Conservation (phyloP, 2,113 vertebrate species). For the Myocastor coypus region DNA sequence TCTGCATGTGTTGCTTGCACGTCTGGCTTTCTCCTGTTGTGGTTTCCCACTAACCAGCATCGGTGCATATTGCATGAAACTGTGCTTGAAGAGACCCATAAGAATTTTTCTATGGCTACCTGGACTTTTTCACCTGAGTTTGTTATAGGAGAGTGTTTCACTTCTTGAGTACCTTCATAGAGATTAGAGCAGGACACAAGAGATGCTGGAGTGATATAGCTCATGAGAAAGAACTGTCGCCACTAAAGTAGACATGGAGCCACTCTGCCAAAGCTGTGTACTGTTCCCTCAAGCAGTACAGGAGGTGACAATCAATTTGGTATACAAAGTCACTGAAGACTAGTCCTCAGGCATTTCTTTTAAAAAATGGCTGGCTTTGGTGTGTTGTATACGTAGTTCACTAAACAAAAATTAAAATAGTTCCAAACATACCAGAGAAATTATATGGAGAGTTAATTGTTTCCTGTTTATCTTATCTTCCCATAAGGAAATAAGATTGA, state of each 20-base stretch:
- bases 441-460: not conserved
- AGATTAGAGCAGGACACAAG: not conserved
- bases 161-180: not conserved
- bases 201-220: no score
- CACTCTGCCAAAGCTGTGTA: no score
- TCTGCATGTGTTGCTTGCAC: not conserved
- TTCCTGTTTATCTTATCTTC: not conserved
- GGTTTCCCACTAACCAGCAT: not conserved
- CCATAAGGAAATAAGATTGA: not conserved
- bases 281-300: not conserved
- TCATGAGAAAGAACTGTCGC: not conserved
- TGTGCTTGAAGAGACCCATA: not conserved
- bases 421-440: not conserved
- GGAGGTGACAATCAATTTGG: not conserved
- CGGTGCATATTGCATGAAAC: not conserved
- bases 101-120: not conserved
- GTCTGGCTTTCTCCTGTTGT: not conserved
- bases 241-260: accelerated
- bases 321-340: not conserved
- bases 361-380: not conserved
- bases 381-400: not conserved
- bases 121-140: not conserved
- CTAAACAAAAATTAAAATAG: not conserved
- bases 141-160: not conserved
- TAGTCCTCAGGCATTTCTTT: not conserved